Conservation (phyloP, 1,140 invertebrate genomes). For the Venustaconcha ellipsiformis region DNA sequence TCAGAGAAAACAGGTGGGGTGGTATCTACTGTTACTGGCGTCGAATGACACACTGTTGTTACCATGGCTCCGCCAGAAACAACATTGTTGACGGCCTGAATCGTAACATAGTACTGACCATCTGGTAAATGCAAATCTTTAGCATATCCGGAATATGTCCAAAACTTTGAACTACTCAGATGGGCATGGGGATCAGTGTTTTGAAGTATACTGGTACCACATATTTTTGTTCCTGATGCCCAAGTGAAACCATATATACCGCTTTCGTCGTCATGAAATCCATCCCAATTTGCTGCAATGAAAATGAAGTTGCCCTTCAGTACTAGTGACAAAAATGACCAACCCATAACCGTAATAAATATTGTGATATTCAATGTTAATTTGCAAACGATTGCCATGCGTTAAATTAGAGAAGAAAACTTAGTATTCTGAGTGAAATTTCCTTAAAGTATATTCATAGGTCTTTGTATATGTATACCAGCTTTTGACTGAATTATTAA, state of each 20-base stretch:
- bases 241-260: constrained; percentile 55
- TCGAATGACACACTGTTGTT: constrained; percentile 53
- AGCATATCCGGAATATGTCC: constrained; percentile 47
- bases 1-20: constrained; percentile 42
- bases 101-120: constrained; percentile 46
- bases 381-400: not conserved
- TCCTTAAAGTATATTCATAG: no score
- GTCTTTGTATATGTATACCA: no score
- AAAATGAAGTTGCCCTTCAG: not conserved
- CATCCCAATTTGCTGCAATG: constrained; percentile 53
- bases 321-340: no score
- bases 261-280: constrained; percentile 55
- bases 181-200: constrained; percentile 48
- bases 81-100: constrained; percentile 53
- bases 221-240: constrained; percentile 43
- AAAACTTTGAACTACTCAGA: constrained; percentile 39
- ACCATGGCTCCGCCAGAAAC: constrained; percentile 52
- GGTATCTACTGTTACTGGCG: constrained; percentile 50
- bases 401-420: not conserved
- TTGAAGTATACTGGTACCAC: constrained; percentile 37
- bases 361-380: not conserved
- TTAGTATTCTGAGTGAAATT: not conserved
- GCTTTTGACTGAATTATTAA: no score
- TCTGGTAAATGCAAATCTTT: constrained; percentile 42
- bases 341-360: no score